Evolutionary conservation across 35 echinoderm and acorn worm species (phyloP).

Genomic region (Acanthaster planci): DNA sequence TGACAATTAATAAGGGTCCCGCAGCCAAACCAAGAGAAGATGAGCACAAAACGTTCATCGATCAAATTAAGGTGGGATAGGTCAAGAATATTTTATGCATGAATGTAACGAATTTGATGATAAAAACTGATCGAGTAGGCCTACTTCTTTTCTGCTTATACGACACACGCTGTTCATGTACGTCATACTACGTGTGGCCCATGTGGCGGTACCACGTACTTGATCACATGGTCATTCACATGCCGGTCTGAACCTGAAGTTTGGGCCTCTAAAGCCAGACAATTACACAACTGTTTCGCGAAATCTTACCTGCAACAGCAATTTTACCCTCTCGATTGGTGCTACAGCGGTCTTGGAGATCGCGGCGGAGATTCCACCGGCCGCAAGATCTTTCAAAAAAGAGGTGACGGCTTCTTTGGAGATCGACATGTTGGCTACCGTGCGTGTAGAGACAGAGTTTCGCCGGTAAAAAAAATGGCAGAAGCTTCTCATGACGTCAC

Average conservation of each 20-base stretch:
- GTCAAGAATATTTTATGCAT: too few species aligned
- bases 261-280: background rate
- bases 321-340: conserved; percentile 89
- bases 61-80: too few species aligned
- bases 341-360: conserved; percentile 89
- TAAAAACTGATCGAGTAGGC: too few species aligned
- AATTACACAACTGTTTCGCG: background rate
- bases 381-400: conserved; percentile 64
- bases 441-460: background rate
- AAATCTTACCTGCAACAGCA: conserved; percentile 75
- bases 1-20: too few species aligned
- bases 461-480: conserved; percentile 12
- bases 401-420: conserved; percentile 41
- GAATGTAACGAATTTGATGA: too few species aligned
- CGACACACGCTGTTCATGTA: too few species aligned
- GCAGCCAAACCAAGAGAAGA: too few species aligned
- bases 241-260: background rate
- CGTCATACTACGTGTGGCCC: too few species aligned
- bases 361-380: conserved; percentile 81
- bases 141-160: too few species aligned
- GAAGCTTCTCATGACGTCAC: background rate
- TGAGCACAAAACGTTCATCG: too few species aligned
- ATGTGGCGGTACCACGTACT: too few species aligned
- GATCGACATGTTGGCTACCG: conserved; percentile 51
- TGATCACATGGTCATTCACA: too few species aligned